Conservation (phyloP, 2,113 vertebrate genomes). For the Istiophorus platypterus region DNA sequence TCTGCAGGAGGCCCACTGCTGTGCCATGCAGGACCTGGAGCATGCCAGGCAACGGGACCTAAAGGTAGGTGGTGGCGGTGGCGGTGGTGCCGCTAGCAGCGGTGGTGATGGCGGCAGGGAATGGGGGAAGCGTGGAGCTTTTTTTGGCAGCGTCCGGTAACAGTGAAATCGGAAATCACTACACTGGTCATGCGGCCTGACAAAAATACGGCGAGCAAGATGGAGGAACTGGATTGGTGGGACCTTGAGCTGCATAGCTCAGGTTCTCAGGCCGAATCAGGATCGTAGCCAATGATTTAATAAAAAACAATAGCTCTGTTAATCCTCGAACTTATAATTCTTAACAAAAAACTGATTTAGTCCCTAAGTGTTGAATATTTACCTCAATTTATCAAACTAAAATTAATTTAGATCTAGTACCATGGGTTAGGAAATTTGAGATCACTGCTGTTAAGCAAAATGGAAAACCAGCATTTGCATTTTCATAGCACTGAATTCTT, state of each 20-base stretch:
- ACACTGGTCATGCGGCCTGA: background rate
- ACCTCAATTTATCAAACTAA: too few relatives aligned
- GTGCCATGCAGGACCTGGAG: constrained; percentile 93
- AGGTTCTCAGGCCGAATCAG: constrained; percentile 3
- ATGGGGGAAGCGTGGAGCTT: too few relatives aligned
- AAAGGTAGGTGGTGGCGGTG: constrained; percentile 89
- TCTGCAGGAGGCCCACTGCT: constrained; percentile 93
- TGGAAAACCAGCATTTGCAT: background rate
- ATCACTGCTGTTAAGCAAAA: background rate
- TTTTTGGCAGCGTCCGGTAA: background rate
- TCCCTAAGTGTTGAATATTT: too few relatives aligned
- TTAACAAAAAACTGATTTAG: background rate
- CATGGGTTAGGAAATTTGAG: too few relatives aligned
- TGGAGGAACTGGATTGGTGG: background rate
- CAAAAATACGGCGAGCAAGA: background rate
- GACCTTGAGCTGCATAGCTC: background rate
- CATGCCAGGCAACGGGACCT: constrained; percentile 92
- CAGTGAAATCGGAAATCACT: background rate
- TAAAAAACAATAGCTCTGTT: background rate
- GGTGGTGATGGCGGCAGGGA: too few relatives aligned
- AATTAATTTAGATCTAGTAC: too few relatives aligned
- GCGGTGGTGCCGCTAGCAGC: too few relatives aligned
- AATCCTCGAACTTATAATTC: background rate
- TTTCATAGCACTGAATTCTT: too few relatives aligned
- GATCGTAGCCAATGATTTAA: background rate